Percentiles rank a stretch among this genome's conserved stretches.
Conservation (phyloP, 2,797 vertebrate species). For the Coregonus suidteri region DNA sequence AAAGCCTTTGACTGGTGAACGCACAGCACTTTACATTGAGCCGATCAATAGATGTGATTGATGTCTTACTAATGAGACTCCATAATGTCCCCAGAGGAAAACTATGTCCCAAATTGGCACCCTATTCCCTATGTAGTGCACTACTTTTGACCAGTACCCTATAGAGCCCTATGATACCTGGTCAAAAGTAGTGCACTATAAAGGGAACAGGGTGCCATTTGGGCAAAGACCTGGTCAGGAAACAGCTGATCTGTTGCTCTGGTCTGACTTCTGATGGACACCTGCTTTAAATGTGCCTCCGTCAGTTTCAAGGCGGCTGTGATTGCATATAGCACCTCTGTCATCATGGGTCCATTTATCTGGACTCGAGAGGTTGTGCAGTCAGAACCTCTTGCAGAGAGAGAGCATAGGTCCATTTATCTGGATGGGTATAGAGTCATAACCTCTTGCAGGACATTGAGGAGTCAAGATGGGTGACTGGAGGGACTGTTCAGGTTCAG, state of each 20-base stretch:
- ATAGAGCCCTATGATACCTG: too few species aligned
- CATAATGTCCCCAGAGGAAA: conserved; percentile 33
- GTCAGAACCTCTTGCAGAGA: background rate
- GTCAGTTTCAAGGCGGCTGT: conserved; percentile 10
- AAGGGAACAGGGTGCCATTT: background rate
- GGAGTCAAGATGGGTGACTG: background rate
- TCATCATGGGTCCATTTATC: background rate
- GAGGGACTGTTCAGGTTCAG: background rate
- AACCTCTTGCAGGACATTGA: background rate
- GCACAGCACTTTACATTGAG: conserved; percentile 9
- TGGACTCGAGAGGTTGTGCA: too few species aligned
- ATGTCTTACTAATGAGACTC: conserved; percentile 33
- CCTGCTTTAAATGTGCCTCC: conserved; percentile 20
- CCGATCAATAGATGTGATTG: conserved; percentile 25
- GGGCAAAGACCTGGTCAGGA: conserved; percentile 30
- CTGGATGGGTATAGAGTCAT: background rate
- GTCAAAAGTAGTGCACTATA: background rate
- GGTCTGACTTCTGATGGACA: conserved; percentile 30
- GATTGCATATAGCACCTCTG: background rate
- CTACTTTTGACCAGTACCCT: background rate
- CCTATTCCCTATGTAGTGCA: background rate
- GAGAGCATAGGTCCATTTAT: background rate
- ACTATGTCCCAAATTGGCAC: background rate
- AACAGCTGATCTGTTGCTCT: conserved; percentile 49
- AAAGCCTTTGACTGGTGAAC: background rate